Evolutionary conservation across 1,140 invertebrate species (phyloP).

Genomic region (Cotesia glomerata): DNA sequence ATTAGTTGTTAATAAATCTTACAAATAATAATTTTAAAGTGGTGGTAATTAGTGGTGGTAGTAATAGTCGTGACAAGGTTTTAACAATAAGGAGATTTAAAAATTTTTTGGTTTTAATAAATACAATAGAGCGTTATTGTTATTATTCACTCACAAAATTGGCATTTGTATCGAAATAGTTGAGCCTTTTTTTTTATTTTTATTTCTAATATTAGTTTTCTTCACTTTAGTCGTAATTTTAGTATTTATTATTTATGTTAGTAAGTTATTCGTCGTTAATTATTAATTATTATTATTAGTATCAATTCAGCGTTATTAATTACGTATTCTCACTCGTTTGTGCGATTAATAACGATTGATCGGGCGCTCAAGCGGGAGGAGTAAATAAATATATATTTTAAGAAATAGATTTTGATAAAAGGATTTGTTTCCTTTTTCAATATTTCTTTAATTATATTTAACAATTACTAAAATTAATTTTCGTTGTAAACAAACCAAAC

Average conservation of each 20-base stretch:
- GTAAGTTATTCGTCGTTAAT: neutral
- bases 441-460: conserved; percentile 16
- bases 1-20: neutral
- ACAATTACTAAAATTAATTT: conserved; percentile 29
- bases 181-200: conserved; percentile 3
- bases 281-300: neutral
- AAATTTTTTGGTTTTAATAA: neutral
- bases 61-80: conserved; percentile 24
- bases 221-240: neutral
- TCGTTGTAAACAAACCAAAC: conserved; percentile 44
- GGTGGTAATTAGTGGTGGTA: conserved; percentile 25
- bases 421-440: conserved; percentile 18
- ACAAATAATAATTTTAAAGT: neutral
- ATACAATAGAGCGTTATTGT: neutral
- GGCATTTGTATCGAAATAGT: conserved; percentile 9
- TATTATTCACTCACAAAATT: neutral
- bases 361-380: neutral
- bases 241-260: neutral
- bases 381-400: neutral
- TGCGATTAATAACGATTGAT: conserved; percentile 15
- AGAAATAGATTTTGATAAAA: neutral
- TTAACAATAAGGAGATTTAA: conserved; percentile 10
- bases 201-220: neutral
- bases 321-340: conserved; percentile 12
- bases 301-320: neutral